Evolutionary conservation across 2,888 invertebrate species (phyloP).

Genomic region (Lasioglossum marginatum): DNA sequence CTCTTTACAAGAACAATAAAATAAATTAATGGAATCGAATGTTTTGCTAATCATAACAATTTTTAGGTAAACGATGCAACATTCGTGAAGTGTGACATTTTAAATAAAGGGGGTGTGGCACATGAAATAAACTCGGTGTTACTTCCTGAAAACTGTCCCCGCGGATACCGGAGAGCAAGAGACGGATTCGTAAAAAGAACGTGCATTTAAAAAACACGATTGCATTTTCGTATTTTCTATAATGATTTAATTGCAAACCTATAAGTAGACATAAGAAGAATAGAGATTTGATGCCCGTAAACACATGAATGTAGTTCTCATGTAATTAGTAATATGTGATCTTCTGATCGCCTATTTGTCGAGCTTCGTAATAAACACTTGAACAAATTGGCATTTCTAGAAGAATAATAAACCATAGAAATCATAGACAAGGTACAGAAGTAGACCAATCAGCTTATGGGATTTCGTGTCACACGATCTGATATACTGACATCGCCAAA

Average conservation of each 20-base stretch:
- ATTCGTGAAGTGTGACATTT: slow-evolving; percentile 35
- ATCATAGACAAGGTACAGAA: too few relatives aligned
- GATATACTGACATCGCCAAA: too few relatives aligned
- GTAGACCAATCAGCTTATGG: too few relatives aligned
- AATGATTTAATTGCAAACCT: not conserved
- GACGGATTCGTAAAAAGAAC: slow-evolving; percentile 7
- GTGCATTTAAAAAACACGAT: not conserved
- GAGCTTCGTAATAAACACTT: too few relatives aligned
- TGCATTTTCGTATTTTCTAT: not conserved
- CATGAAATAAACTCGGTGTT: slow-evolving; percentile 58
- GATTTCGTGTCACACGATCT: too few relatives aligned
- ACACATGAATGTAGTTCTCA: not conserved
- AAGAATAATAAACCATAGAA: too few relatives aligned
- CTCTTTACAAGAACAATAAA: not conserved
- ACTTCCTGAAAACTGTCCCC: slow-evolving; percentile 35
- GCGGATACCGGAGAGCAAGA: slow-evolving; percentile 3
- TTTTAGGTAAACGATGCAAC: slow-evolving; percentile 35
- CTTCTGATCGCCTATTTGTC: too few relatives aligned
- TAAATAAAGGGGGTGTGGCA: slow-evolving; percentile 44
- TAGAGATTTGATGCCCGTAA: not conserved
- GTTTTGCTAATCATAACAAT: not conserved
- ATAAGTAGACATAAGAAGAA: not conserved
- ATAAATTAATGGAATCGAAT: not conserved
- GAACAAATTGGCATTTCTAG: too few relatives aligned
- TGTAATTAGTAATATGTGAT: not conserved